Percentiles rank a stretch among this genome's conserved stretches.
These are phyloP conservation scores for Noctua comes DNA, from an alignment of 2,888 invertebrate genomes.

Conservation along the genomic window DNA sequence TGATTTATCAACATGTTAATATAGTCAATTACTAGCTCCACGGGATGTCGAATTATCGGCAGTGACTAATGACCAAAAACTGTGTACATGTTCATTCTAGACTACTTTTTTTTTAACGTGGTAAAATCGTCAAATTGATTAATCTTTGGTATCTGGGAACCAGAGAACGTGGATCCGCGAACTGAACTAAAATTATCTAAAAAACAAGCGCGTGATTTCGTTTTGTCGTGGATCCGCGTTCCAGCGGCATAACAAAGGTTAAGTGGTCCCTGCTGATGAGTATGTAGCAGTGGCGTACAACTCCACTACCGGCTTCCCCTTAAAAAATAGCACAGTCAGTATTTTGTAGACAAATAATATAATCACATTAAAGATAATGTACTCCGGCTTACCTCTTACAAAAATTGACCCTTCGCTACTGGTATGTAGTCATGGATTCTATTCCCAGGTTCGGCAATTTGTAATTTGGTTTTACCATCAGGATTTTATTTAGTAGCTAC, in stretches of 20 bases:
- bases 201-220: not conserved
- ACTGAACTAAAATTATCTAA: not conserved
- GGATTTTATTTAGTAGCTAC: not conserved
- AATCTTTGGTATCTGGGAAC: not conserved
- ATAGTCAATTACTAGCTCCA: slow-evolving; percentile 4
- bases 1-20: slow-evolving; percentile 15
- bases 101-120: no score
- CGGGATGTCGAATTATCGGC: not conserved
- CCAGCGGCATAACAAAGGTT: not conserved
- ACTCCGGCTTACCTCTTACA: no score
- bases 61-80: slow-evolving; percentile 14
- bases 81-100: not conserved
- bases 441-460: not conserved
- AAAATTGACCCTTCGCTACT: no score
- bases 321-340: no score
- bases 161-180: not conserved
- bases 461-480: no score
- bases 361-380: no score
- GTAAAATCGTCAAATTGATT: no score
- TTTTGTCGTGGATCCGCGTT: not conserved
- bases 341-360: no score
- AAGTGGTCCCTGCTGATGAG: not conserved
- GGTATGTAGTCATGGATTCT: no score
- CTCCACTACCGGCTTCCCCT: no score
- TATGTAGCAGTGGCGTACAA: no score